Percentiles rank a stretch among this genome's conserved stretches.
phyloP scores from a whole-genome alignment of 2,888 invertebrate species.

The Tetheella fluctuosa region DNA sequence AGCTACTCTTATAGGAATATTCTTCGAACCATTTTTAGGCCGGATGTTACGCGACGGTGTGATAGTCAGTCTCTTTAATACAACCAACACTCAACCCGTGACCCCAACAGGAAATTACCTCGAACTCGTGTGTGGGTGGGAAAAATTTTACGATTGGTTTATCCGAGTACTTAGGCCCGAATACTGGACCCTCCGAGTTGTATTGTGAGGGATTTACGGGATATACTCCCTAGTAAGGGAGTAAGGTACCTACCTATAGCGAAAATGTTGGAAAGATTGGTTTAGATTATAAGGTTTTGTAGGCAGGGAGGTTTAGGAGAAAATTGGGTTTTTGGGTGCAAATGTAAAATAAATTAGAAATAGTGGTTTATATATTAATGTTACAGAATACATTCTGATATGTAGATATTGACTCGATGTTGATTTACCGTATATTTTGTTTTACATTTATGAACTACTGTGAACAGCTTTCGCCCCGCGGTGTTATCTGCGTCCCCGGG shows the following conservation, averaged over 20 bases:
- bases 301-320: neutral
- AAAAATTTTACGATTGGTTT: constrained; percentile 47
- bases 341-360: neutral
- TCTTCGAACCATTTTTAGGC: too few relatives aligned
- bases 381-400: too few relatives aligned
- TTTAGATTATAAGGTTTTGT: constrained; percentile 1
- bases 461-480: too few relatives aligned
- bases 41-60: neutral
- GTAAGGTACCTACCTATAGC: neutral
- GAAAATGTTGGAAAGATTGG: neutral
- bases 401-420: too few relatives aligned
- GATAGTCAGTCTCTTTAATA: neutral
- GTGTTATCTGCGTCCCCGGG: too few relatives aligned
- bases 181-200: constrained; percentile 1
- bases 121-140: constrained; percentile 28
- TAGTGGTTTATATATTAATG: neutral
- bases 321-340: neutral
- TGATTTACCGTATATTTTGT: too few relatives aligned
- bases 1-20: too few relatives aligned
- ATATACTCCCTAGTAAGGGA: neutral
- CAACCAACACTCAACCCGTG: constrained; percentile 28
- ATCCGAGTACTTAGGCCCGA: constrained; percentile 6
- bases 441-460: too few relatives aligned
- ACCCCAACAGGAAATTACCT: constrained; percentile 47
- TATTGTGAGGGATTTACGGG: constrained; percentile 4